Evolutionary conservation across 2,888 invertebrate genomes (phyloP).

Genomic region (Lycocerus yunnanus): DNA sequence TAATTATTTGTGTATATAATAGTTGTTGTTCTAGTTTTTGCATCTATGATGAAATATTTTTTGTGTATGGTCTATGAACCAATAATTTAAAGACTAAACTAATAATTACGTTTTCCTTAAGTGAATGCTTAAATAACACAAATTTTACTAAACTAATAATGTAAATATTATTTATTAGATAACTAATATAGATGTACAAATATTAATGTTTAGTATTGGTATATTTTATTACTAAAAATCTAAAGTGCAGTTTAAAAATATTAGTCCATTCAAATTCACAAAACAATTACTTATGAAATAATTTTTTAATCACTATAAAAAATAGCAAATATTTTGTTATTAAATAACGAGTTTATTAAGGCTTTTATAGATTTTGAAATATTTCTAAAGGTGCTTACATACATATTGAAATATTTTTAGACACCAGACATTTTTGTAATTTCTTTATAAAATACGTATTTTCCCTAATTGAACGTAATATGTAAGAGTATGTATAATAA

Average conservation of each 20-base stretch:
- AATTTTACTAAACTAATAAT: constrained; percentile 8
- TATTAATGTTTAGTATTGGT: constrained; percentile 6
- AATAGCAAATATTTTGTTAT: constrained; percentile 18
- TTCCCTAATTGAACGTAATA: constrained; percentile 39
- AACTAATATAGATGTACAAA: constrained; percentile 19
- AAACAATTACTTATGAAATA: background rate
- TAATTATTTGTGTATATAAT: background rate
- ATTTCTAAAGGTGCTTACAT: constrained; percentile 21
- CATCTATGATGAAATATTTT: background rate
- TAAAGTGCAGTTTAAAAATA: background rate
- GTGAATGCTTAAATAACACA: constrained; percentile 5
- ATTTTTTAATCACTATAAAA: background rate
- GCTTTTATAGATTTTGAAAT: background rate
- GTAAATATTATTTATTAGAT: constrained; percentile 19
- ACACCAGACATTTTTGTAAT: constrained; percentile 16
- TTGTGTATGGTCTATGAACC: background rate
- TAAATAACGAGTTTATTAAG: constrained; percentile 14
- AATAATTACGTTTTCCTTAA: background rate
- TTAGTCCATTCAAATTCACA: background rate
- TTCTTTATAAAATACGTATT: constrained; percentile 33
- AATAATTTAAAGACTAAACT: background rate
- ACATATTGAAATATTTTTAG: background rate
- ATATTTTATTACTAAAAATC: constrained; percentile 5
- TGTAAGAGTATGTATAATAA: constrained; percentile 46
- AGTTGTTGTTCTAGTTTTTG: background rate